Conservation (phyloP, 1,140 invertebrate species). For the Centruroides sculpturatus region DNA sequence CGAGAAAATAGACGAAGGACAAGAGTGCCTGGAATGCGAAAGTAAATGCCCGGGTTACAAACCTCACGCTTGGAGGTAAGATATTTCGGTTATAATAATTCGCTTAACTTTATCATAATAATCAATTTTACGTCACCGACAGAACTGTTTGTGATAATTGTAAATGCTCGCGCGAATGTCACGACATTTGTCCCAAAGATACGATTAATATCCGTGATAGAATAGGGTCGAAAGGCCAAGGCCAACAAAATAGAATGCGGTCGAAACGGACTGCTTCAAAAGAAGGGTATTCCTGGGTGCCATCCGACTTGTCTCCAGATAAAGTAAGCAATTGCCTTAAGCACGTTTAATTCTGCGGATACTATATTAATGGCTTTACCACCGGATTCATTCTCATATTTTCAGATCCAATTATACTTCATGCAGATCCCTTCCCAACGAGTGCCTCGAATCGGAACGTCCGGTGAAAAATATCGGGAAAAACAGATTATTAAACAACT, state of each 20-base stretch:
- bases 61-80: too few species aligned
- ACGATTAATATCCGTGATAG: constrained; percentile 63
- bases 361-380: too few species aligned
- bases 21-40: too few species aligned
- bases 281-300: constrained; percentile 62
- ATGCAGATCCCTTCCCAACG: constrained; percentile 54
- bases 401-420: constrained; percentile 52
- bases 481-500: constrained; percentile 74
- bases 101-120: too few species aligned
- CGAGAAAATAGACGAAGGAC: too few species aligned
- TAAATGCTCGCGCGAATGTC: constrained; percentile 67
- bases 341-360: too few species aligned
- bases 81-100: too few species aligned
- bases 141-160: constrained; percentile 76
- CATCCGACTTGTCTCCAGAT: constrained; percentile 50
- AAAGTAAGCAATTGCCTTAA: constrained; percentile 31
- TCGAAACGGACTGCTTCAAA: constrained; percentile 18
- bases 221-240: constrained; percentile 46
- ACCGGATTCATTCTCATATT: too few species aligned
- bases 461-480: constrained; percentile 61
- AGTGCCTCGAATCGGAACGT: constrained; percentile 55
- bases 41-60: too few species aligned
- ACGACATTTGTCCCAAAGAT: constrained; percentile 78
- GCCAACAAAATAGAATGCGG: constrained; percentile 24
- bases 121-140: constrained; percentile 19